These are phyloP conservation scores for Drosophila infuscata DNA, from an alignment of 2,888 invertebrate genomes.

Conservation along the genomic window DNA sequence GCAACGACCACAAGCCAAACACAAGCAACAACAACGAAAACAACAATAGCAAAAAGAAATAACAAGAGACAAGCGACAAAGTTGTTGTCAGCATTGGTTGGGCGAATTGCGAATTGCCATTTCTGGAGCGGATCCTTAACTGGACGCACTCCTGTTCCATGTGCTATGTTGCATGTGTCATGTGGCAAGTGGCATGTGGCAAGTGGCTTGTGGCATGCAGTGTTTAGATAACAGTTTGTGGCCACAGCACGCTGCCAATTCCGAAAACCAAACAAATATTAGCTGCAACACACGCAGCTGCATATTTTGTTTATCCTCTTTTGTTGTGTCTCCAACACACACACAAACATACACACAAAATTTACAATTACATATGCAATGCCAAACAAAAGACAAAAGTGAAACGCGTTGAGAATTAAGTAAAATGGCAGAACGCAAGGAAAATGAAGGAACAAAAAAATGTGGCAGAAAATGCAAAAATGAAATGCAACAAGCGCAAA, in stretches of 20 bases:
- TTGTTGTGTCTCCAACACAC: not conserved
- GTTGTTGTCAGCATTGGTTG: conserved; percentile 45
- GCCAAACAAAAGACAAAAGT: conserved; percentile 48
- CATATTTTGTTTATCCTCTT: conserved; percentile 13
- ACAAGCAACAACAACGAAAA: conserved; percentile 65
- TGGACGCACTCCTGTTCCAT: conserved; percentile 7
- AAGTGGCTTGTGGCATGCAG: conserved; percentile 17
- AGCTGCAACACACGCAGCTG: conserved; percentile 57
- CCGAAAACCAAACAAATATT: conserved; percentile 48
- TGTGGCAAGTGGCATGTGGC: conserved; percentile 10
- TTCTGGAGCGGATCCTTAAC: conserved; percentile 17
- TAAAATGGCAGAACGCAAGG: conserved; percentile 5
- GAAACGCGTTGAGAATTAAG: conserved; percentile 49
- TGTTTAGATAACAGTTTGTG: conserved; percentile 53
- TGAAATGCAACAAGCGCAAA: conserved; percentile 65
- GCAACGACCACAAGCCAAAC: conserved; percentile 60
- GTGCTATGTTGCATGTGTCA: conserved; percentile 5
- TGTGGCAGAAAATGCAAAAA: conserved; percentile 59
- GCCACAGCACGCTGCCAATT: conserved; percentile 27
- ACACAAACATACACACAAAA: conserved; percentile 19
- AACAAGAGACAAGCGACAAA: conserved; percentile 62
- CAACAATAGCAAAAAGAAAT: conserved; percentile 57
- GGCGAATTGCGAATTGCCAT: conserved; percentile 32
- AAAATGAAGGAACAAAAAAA: conserved; percentile 1
- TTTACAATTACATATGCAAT: conserved; percentile 71